Evolutionary conservation across 2,797 vertebrate species (phyloP).

Genomic region (Valencia hispanica): DNA sequence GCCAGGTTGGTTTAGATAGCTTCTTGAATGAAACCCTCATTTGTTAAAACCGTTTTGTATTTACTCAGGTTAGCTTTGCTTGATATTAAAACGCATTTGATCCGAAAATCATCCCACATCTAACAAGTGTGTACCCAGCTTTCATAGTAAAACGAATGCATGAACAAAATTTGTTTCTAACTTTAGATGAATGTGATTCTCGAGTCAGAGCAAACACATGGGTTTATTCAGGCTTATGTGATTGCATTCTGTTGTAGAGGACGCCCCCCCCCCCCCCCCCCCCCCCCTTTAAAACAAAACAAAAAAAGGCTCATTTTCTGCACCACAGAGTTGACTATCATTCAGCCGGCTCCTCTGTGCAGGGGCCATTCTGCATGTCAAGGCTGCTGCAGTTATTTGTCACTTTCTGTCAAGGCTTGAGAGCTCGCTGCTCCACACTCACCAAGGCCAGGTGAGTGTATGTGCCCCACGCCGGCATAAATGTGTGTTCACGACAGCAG

Average conservation of each 20-base stretch:
- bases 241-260: conserved; percentile 8
- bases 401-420: conserved; percentile 60
- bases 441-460: conserved; percentile 42
- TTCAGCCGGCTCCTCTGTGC: conserved; percentile 38
- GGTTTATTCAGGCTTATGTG: conserved; percentile 6
- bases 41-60: neutral
- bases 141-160: neutral
- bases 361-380: conserved; percentile 53
- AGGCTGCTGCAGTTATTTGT: conserved; percentile 74
- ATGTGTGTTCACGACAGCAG: conserved; percentile 29
- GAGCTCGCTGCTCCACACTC: conserved; percentile 45
- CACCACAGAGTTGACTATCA: conserved; percentile 38
- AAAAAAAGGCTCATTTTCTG: conserved; percentile 10
- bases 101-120: no score
- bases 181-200: neutral
- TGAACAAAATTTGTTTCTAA: neutral
- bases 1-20: neutral
- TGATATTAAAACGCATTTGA: neutral
- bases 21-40: neutral
- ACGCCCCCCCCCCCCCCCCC: no score
- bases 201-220: neutral
- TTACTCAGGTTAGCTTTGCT: neutral
- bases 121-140: neutral
- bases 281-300: conserved; percentile 1
- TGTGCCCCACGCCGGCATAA: conserved; percentile 19